Evolutionary conservation across 2,888 invertebrate species (phyloP).

Genomic region (Gastrophysa polygoni): DNA sequence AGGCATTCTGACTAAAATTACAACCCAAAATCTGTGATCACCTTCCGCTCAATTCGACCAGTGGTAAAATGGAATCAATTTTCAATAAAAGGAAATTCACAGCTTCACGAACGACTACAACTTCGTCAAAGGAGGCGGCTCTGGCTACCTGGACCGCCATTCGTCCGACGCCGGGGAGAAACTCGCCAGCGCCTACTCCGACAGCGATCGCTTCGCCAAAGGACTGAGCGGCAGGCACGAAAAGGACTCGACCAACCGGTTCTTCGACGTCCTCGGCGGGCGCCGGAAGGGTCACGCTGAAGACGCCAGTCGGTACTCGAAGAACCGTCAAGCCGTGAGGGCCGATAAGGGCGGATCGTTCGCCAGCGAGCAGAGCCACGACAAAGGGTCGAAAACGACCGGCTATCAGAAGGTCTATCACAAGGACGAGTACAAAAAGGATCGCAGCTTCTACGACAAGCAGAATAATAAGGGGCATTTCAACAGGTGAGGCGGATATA

Average conservation of each 20-base stretch:
- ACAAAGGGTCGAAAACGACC: slow-evolving; percentile 72
- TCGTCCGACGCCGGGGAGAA: slow-evolving; percentile 64
- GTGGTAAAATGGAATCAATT: too few species aligned
- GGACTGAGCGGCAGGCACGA: slow-evolving; percentile 64
- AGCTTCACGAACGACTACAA: slow-evolving; percentile 17
- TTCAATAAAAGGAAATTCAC: slow-evolving; percentile 4
- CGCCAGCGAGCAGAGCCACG: slow-evolving; percentile 64
- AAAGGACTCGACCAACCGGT: slow-evolving; percentile 62
- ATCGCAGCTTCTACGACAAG: slow-evolving; percentile 77
- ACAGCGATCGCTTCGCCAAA: slow-evolving; percentile 62
- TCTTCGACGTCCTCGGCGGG: slow-evolving; percentile 62
- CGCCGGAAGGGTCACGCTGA: slow-evolving; percentile 63
- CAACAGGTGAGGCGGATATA: slow-evolving; percentile 61
- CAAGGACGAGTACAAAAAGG: slow-evolving; percentile 80
- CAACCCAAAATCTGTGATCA: too few species aligned
- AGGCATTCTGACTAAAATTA: too few species aligned
- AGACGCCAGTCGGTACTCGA: slow-evolving; percentile 63
- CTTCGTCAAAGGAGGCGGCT: slow-evolving; percentile 55
- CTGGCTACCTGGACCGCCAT: slow-evolving; percentile 60
- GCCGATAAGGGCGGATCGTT: slow-evolving; percentile 65
- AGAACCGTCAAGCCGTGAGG: slow-evolving; percentile 62
- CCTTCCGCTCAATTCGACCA: too few species aligned
- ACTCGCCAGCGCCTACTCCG: slow-evolving; percentile 63
- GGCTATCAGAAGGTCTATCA: slow-evolving; percentile 75
- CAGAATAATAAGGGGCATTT: slow-evolving; percentile 70